phyloP scores from a whole-genome alignment of 2,888 invertebrate genomes.

The Scaptomyza tumidula region DNA sequence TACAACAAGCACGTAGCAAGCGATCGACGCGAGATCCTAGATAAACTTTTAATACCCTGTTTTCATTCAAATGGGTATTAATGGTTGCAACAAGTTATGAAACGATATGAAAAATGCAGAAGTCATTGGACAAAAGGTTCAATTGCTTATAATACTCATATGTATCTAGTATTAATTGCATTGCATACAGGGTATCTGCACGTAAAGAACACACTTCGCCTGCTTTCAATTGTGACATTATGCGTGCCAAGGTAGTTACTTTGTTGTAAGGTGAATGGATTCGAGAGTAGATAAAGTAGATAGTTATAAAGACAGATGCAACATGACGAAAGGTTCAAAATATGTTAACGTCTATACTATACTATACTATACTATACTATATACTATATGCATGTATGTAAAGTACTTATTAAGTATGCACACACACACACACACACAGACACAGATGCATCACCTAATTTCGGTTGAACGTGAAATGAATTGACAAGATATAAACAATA shows the following conservation, averaged over 20 bases:
- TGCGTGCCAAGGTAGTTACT: conserved; percentile 3
- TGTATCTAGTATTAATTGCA: neutral
- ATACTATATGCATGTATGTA: neutral
- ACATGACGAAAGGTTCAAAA: neutral
- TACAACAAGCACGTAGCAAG: conserved; percentile 13
- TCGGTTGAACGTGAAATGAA: conserved; percentile 50
- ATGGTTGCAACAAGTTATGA: neutral
- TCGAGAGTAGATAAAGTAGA: neutral
- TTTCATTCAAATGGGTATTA: neutral
- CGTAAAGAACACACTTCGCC: neutral
- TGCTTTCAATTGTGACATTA: neutral
- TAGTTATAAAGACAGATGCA: conserved; percentile 2
- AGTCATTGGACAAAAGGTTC: neutral
- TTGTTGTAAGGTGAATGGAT: conserved; percentile 1
- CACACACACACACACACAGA: conserved; percentile 16
- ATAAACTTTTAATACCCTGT: conserved; percentile 1
- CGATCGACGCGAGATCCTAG: conserved; percentile 6
- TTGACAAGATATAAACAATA: conserved; percentile 52
- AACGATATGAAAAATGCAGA: neutral
- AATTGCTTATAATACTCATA: no score
- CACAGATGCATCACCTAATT: conserved; percentile 47
- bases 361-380: no score
- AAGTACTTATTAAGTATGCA: neutral
- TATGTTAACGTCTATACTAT: neutral
- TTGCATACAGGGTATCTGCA: neutral